These are phyloP conservation scores for Ridgeia piscesae DNA, from an alignment of 1,140 invertebrate genomes.

Conservation along the genomic window DNA sequence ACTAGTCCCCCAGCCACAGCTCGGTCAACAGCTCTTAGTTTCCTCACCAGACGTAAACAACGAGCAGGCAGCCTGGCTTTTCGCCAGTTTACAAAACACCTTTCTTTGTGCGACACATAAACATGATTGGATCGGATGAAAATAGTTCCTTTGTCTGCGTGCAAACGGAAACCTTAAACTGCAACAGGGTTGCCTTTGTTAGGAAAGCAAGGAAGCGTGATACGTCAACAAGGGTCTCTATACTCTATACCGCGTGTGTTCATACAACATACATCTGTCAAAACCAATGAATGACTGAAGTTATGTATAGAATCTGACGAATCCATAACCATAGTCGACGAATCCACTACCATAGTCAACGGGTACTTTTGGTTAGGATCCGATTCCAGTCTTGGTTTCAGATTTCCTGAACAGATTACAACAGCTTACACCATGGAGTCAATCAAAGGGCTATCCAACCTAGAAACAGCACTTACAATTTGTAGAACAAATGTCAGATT, in stretches of 20 bases:
- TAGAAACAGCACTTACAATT: neutral
- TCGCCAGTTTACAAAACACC: neutral
- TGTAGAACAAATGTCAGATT: neutral
- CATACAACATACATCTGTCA: neutral
- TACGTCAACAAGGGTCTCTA: neutral
- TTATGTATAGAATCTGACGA: neutral
- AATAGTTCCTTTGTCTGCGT: neutral
- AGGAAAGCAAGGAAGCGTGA: neutral
- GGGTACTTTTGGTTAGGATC: neutral
- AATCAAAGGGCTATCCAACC: neutral
- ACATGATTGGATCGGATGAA: neutral
- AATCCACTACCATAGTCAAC: neutral
- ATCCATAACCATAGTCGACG: neutral
- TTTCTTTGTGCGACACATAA: neutral
- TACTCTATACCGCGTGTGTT: too few species aligned
- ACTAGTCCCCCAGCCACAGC: too few species aligned
- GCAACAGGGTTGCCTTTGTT: neutral
- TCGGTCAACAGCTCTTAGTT: neutral
- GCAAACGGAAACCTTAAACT: too few species aligned
- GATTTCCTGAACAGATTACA: neutral
- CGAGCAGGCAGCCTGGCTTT: neutral
- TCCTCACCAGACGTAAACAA: neutral
- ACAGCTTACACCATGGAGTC: neutral
- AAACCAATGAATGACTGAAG: neutral
- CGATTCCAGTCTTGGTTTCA: neutral